phyloP scores from a whole-genome alignment of 2,113 vertebrate species.

The Apteryx owenii region DNA sequence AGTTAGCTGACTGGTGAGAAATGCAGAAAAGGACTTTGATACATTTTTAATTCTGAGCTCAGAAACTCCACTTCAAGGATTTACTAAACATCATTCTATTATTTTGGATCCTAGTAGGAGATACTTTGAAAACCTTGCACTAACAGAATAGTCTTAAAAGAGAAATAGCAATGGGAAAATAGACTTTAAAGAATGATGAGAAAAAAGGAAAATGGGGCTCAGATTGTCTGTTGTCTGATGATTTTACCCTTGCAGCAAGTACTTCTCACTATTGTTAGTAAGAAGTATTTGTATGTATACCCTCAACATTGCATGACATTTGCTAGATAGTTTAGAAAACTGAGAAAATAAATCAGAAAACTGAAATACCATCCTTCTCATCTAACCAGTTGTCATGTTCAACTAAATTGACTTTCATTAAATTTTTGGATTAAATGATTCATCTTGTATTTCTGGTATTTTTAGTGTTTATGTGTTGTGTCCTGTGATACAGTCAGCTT shows the following conservation, averaged over 20 bases:
- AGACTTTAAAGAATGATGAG: neutral
- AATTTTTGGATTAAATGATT: neutral
- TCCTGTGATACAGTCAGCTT: neutral
- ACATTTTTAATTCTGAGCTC: neutral
- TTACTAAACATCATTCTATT: neutral
- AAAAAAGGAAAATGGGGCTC: neutral
- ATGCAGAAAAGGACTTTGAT: neutral
- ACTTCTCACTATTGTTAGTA: neutral
- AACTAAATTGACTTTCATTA: neutral
- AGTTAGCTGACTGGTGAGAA: neutral
- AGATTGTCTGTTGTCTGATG: neutral
- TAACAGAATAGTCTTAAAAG: neutral
- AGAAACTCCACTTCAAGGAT: neutral
- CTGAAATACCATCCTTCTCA: neutral
- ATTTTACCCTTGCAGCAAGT: neutral
- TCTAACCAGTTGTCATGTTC: neutral
- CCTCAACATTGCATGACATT: neutral
- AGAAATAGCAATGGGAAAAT: neutral
- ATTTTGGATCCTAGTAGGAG: neutral
- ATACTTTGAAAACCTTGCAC: neutral
- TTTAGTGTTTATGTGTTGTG: neutral
- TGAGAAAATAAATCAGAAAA: neutral
- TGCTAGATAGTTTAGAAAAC: neutral
- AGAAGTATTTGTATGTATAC: neutral
- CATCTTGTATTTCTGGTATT: neutral